A percentile compares a stretch with the other conserved stretches of the same genome.
Conservation (phyloP, 2,797 vertebrate genomes). For the Lepilemur septentrionalis region DNA sequence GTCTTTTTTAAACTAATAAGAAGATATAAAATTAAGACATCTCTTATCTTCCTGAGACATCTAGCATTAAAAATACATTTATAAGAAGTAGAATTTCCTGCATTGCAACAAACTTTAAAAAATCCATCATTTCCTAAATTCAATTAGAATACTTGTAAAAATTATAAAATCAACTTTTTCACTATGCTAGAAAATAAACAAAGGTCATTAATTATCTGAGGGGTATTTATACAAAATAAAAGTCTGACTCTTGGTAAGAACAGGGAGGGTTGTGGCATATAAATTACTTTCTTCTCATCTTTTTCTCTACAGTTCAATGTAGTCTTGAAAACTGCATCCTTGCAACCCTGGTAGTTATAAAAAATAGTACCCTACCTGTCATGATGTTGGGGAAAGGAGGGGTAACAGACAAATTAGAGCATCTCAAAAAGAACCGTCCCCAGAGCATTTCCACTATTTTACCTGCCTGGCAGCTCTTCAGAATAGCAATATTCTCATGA, state of each 20-base stretch:
- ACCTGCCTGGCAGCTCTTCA: neutral
- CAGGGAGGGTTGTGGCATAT: neutral
- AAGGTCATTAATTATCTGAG: neutral
- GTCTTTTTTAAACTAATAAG: neutral
- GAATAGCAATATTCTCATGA: neutral
- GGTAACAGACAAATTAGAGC: neutral
- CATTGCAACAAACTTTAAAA: neutral
- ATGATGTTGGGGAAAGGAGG: neutral
- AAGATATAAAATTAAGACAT: neutral
- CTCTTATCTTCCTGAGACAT: neutral
- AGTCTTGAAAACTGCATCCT: neutral
- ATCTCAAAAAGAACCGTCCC: neutral
- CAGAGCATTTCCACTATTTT: neutral
- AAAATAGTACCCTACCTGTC: neutral
- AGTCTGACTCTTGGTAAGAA: neutral
- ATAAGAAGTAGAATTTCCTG: neutral
- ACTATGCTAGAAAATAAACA: neutral
- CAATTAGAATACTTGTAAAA: neutral
- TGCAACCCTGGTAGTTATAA: neutral
- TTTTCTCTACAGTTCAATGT: neutral
- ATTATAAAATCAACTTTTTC: neutral
- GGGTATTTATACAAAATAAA: neutral
- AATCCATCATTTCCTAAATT: neutral
- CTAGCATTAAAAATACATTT: neutral
- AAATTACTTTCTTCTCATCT: neutral